Conservation (phyloP, 53 echinoderm and acorn worm species). For the Crossaster papposus region DNA sequence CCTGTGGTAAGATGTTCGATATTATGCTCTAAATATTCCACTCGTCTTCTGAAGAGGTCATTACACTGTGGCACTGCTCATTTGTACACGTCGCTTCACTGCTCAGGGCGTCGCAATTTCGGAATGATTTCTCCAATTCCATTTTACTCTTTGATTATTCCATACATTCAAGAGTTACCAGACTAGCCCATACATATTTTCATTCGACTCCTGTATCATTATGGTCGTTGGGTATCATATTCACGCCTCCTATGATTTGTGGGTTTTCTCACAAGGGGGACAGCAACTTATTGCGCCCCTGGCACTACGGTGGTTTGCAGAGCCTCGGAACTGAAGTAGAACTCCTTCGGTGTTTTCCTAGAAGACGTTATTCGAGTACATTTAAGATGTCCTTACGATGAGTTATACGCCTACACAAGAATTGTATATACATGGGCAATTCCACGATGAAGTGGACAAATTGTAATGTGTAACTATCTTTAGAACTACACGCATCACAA, state of each 20-base stretch:
- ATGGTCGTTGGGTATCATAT: not conserved
- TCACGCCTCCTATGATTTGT: not conserved
- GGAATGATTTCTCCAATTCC: not conserved
- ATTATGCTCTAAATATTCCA: not conserved
- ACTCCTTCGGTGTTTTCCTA: no score
- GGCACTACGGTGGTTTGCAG: no score
- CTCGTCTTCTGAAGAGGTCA: not conserved
- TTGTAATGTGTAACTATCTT: no score
- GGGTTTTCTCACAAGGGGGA: no score
- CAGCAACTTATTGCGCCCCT: no score
- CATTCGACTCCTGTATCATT: not conserved
- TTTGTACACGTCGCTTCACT: not conserved
- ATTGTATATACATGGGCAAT: no score
- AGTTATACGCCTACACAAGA: no score
- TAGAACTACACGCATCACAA: no score
- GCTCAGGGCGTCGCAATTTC: not conserved
- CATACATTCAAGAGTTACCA: not conserved
- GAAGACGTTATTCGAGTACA: no score
- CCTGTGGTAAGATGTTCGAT: not conserved
- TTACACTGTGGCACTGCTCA: not conserved
- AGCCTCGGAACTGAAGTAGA: no score
- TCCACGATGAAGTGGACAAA: no score
- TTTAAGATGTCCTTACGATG: no score
- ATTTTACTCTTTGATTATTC: not conserved
- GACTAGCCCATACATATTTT: constrained; percentile 6